A percentile compares a stretch with the other conserved stretches of the same genome.
phyloP scores from a whole-genome alignment of 2,888 invertebrate species.

The Branchipolynoe longqiensis region DNA sequence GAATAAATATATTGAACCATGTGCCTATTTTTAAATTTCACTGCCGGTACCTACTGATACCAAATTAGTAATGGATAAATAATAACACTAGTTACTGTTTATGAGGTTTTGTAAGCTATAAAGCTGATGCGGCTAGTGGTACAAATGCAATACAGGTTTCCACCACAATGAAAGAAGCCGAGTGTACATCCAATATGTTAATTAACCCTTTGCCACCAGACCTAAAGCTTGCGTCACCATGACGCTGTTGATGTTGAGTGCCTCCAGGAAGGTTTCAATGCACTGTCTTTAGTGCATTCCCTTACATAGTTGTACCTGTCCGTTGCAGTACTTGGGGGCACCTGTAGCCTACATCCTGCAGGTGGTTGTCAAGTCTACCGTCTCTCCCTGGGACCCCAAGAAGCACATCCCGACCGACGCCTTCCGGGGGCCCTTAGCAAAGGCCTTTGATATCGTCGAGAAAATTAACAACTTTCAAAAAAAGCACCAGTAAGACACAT shows the following conservation, averaged over 20 bases:
- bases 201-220: neutral
- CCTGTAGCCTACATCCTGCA: conserved; percentile 84
- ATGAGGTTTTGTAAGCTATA: no score
- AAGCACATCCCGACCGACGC: conserved; percentile 91
- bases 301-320: no score
- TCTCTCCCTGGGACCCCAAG: conserved; percentile 92
- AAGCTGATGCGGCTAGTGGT: no score
- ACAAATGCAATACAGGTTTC: neutral
- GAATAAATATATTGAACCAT: no score
- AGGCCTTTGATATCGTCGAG: conserved; percentile 93
- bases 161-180: neutral
- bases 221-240: no score
- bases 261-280: no score
- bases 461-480: conserved; percentile 90
- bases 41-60: no score
- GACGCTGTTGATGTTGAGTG: no score
- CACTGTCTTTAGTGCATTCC: neutral
- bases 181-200: neutral
- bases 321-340: conserved; percentile 82
- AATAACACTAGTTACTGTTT: no score
- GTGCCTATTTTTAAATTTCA: no score
- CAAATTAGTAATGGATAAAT: no score
- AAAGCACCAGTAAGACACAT: conserved; percentile 87
- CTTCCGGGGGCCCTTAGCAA: conserved; percentile 93
- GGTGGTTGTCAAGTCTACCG: conserved; percentile 84